phyloP scores from a whole-genome alignment of 2,888 invertebrate species.

The Fissipunctia ypsillon region DNA sequence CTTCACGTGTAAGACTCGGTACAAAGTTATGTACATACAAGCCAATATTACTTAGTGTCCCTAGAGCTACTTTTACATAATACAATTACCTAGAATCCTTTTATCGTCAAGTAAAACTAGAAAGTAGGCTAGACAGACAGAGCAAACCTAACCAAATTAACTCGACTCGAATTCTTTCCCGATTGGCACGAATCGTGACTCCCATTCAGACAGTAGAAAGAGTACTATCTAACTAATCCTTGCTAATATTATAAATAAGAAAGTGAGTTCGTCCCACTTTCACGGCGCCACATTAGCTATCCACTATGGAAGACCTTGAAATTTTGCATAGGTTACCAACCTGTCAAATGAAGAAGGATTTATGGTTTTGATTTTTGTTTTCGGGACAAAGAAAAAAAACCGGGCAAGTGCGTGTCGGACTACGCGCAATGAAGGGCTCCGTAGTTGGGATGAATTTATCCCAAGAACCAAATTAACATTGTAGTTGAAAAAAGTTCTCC shows the following conservation, averaged over 20 bases:
- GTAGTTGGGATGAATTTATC: no score
- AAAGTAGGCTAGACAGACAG: slow-evolving; percentile 26
- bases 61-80: slow-evolving; percentile 4
- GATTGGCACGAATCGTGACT: slow-evolving; percentile 50
- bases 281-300: background rate
- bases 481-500: no score
- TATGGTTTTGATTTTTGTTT: background rate
- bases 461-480: no score
- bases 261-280: slow-evolving; percentile 41
- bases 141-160: slow-evolving; percentile 30
- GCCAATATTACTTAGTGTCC: background rate
- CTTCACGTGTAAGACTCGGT: slow-evolving; percentile 12
- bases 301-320: slow-evolving; percentile 2
- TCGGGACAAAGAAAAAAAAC: background rate
- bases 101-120: slow-evolving; percentile 23
- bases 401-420: background rate
- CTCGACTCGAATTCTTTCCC: slow-evolving; percentile 25
- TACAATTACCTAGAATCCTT: slow-evolving; percentile 12
- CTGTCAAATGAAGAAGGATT: background rate
- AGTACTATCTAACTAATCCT: slow-evolving; percentile 36
- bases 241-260: slow-evolving; percentile 43
- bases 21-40: slow-evolving; percentile 15
- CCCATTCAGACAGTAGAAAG: slow-evolving; percentile 35
- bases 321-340: slow-evolving; percentile 2
- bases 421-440: no score